phyloP scores from a whole-genome alignment of 2,797 vertebrate species.

The Acomys russatus region DNA sequence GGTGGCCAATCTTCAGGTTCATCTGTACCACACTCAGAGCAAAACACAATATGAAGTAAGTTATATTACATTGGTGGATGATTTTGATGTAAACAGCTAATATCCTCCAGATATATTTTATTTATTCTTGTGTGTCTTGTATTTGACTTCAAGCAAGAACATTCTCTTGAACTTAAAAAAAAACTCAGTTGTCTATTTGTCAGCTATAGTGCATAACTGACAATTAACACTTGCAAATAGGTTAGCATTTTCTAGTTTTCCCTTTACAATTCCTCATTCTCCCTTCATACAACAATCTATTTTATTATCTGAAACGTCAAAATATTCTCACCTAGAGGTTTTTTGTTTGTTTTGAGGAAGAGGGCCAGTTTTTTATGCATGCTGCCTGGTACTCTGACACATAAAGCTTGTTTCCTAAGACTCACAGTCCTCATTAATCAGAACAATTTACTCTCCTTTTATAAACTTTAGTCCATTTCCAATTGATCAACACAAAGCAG shows the following conservation, averaged over 20 bases:
- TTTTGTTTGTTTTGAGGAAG: background rate
- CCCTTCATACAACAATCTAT: background rate
- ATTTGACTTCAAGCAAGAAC: background rate
- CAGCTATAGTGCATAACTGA: background rate
- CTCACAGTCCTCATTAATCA: background rate
- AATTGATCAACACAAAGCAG: background rate
- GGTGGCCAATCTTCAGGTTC: background rate
- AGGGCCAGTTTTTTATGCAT: too few species aligned
- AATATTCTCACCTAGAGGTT: background rate
- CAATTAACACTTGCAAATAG: background rate
- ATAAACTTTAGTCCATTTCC: background rate
- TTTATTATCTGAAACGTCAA: slow-evolving; percentile 33
- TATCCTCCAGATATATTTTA: background rate
- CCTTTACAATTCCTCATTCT: background rate
- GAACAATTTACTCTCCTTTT: background rate
- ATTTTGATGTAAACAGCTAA: background rate
- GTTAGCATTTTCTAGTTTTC: background rate
- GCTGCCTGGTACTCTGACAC: background rate
- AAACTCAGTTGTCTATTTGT: background rate
- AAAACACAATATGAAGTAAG: background rate
- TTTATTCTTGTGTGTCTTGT: background rate
- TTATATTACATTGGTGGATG: background rate
- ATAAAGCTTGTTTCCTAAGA: background rate
- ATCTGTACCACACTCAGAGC: background rate
- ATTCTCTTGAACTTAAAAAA: background rate